Evolutionary conservation across 2,113 vertebrate genomes (phyloP), one percentile per base, ranked within the genome.

Genomic region (Platichthys flesus): DNA sequence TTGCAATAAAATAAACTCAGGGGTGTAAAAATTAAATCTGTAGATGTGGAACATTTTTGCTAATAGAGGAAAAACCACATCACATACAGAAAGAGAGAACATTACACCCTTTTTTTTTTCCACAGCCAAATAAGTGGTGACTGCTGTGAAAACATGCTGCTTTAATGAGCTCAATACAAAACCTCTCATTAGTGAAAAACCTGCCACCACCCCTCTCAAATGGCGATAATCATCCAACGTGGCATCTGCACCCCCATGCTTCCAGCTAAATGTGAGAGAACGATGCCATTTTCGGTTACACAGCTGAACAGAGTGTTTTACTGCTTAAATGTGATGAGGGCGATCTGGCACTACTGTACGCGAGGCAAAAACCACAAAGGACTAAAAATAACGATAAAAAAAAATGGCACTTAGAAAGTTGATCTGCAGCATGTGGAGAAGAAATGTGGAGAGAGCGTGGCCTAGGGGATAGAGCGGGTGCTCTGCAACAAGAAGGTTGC

Each of bases 221-320:
- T 64, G 67, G 74, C 76, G 81, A 62, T 47, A 56, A 87, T 91
- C 71, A 88, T 88, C 83, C 75, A 71, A 86, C 82, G 67, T 83
- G 85, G 88, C 88, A 90, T 91, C 86, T 91, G 89, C 66, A 31
- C 77, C 64, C 40, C 82, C 52, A 3, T 54, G 88, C 88, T 84
- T 83, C 78, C 67, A 86, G 88, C 88, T 81, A 74, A 85, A 85
- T 83, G 63, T 51, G 73, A 67, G 66, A 80, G 83, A 81, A 71
- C 28, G 57, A 83, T 78, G 75, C 82, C 76, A 82, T 76, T 74
- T 82, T 89, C 31, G 40, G 78, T 31, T 7, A 31, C 56, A 76
- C 83, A 84, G 76, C 54, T 18, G 45, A 77, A 77, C 80, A 81
- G 61, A 74, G 72, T 68, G 67, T 73, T 74, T 73, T 66, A 56